Base-by-base conservation (phyloP, 2,888 invertebrate species). In the Punctoribates punctum region DNA sequence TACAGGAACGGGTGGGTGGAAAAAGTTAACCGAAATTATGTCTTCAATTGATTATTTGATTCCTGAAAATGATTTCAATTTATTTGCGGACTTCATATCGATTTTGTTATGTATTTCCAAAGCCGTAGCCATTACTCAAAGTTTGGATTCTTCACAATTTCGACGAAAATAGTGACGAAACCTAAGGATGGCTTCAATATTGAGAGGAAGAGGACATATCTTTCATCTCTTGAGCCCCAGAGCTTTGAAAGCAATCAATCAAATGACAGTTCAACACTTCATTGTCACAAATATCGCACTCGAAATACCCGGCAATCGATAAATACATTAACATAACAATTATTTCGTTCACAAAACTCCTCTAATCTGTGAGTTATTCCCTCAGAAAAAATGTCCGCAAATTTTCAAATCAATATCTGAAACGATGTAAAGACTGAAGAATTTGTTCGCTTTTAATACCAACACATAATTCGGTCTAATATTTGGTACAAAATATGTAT, bases 161-260 rank as follows among this genome's bases (percentile, higher is more conserved):
- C 20, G 2, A 3, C 51, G 25, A 57, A 57, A 57, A 1, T 25
- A 25, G 6, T 57, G 57, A 23, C 17, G 57, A 57, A 25, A 57
- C 57, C 4, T 25, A 34, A 2, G 62, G 34, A 17, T 62, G 1
- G 1, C 11, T 34, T 4, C 62, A 62, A 62, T 62, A 34, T 34
- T 34, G 62, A 62, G 62, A 29, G n/a, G 29, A 25, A 54, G 54
- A 54, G 20, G 62, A 70, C 70, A 70, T 70, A 70, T 70, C 70
- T 70, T 42, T 46, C 42, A 70, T 70, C 70, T 70, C 46, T 20
- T 42, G 46, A 70, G 46, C 70, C 42, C 34, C 70, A 46, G 46
- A 46, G 70, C 46, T 70, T 23, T 70, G 20, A 70, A 70, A 23
- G 70, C 70, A 70, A 70, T 70, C 70, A 4, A 70, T 70, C 70